phyloP scores from a whole-genome alignment of 2,888 invertebrate species.

The Sericinus montela region DNA sequence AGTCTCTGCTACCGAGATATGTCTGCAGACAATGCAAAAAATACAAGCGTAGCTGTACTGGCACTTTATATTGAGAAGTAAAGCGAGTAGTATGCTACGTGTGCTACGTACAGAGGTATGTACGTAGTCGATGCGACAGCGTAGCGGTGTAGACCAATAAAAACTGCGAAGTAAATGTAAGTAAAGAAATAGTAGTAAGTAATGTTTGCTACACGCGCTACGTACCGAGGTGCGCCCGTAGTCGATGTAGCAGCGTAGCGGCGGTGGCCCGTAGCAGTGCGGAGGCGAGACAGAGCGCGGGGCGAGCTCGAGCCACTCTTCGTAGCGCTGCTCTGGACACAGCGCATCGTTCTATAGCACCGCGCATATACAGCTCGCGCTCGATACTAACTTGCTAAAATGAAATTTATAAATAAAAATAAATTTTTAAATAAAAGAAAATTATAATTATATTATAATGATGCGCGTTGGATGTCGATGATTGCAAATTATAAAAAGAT shows the following conservation, averaged over 20 bases:
- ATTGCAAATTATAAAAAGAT: too few species aligned
- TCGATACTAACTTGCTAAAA: conserved; percentile 89
- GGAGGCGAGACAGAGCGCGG: conserved; percentile 58
- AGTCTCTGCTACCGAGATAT: too few species aligned
- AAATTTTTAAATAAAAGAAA: too few species aligned
- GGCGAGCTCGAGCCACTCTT: conserved; percentile 84
- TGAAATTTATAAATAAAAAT: too few species aligned
- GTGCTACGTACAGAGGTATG: conserved; percentile 45
- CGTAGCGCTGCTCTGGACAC: conserved; percentile 87
- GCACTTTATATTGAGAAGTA: too few species aligned
- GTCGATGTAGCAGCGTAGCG: conserved; percentile 90
- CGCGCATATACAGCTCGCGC: conserved; percentile 93
- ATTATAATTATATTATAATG: too few species aligned
- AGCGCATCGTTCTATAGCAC: conserved; percentile 83
- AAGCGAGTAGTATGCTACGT: conserved; percentile 6
- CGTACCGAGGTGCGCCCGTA: conserved; percentile 76
- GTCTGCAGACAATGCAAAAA: too few species aligned
- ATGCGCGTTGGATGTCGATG: too few species aligned
- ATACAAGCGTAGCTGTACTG: too few species aligned
- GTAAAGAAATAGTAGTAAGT: too few species aligned
- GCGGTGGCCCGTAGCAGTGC: conserved; percentile 74
- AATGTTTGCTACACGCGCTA: neutral
- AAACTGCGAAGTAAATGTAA: too few species aligned
- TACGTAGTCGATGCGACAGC: conserved; percentile 88
- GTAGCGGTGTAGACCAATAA: conserved; percentile 85